Evolutionary conservation across 2,888 invertebrate species (phyloP).

Genomic region (Sinhomidia bicolor): DNA sequence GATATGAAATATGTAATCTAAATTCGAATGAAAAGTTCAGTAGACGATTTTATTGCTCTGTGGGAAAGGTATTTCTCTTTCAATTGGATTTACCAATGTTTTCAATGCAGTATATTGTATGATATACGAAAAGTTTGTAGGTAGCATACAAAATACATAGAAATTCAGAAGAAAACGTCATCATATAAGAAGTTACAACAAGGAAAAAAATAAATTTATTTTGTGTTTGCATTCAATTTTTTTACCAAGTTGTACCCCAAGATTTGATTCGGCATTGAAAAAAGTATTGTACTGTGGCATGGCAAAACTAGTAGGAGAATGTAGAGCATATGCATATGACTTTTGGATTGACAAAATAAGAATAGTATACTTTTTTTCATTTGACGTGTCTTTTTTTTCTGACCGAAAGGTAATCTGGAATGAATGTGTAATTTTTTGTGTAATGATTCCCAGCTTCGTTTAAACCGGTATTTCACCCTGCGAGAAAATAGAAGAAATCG

Average conservation of each 20-base stretch:
- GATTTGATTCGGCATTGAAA: not conserved
- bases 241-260: not conserved
- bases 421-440: too few relatives aligned
- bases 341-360: not conserved
- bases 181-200: not conserved
- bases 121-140: too few relatives aligned
- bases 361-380: not conserved
- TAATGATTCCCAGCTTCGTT: not conserved
- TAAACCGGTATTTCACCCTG: not conserved
- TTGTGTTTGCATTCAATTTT: slow-evolving; percentile 30
- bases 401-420: not conserved
- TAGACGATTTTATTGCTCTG: slow-evolving; percentile 44
- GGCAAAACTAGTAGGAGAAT: not conserved
- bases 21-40: slow-evolving; percentile 38
- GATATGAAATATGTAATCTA: slow-evolving; percentile 47
- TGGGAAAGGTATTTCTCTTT: slow-evolving; percentile 46
- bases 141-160: too few relatives aligned
- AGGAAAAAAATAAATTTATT: slow-evolving; percentile 18
- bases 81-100: slow-evolving; percentile 24
- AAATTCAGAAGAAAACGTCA: not conserved
- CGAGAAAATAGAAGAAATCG: not conserved
- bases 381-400: not conserved
- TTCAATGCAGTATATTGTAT: not conserved
- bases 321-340: not conserved
- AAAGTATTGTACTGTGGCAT: not conserved